Percentiles rank a stretch among this genome's conserved stretches.
Evolutionary conservation across 1,140 invertebrate species (phyloP).

Genomic region (Cephus cinctus): DNA sequence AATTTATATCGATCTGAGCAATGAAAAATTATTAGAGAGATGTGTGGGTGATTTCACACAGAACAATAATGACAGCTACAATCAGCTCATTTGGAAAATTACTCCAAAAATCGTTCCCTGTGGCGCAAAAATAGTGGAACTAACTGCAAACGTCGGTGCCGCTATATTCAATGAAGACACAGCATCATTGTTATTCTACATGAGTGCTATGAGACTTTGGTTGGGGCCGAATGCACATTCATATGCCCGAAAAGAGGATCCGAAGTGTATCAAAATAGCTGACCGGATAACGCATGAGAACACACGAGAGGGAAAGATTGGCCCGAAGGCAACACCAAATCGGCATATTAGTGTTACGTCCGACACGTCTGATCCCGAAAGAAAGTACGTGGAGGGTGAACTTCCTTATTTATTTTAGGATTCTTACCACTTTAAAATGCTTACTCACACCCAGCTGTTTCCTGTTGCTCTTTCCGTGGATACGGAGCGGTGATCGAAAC

Average conservation of each 20-base stretch:
- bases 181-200: conserved; percentile 22
- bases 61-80: conserved; percentile 25
- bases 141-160: conserved; percentile 23
- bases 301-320: conserved; percentile 19
- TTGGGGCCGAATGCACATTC: conserved; percentile 24
- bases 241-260: conserved; percentile 24
- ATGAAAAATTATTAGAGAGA: conserved; percentile 9
- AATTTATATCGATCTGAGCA: no score
- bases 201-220: conserved; percentile 20
- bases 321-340: conserved; percentile 12
- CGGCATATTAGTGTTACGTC: conserved; percentile 4
- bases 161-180: conserved; percentile 23
- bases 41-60: conserved; percentile 21
- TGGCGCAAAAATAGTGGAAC: conserved; percentile 20
- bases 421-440: no score
- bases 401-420: no score
- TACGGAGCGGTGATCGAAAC: no score
- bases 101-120: conserved; percentile 18
- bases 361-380: no score
- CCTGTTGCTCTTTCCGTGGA: no score
- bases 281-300: conserved; percentile 19
- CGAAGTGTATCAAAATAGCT: conserved; percentile 16
- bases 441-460: no score
- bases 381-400: no score
- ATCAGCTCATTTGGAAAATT: conserved; percentile 24